Evolutionary conservation across 1,140 invertebrate species (phyloP).

Genomic region (Dysdera silvatica): DNA sequence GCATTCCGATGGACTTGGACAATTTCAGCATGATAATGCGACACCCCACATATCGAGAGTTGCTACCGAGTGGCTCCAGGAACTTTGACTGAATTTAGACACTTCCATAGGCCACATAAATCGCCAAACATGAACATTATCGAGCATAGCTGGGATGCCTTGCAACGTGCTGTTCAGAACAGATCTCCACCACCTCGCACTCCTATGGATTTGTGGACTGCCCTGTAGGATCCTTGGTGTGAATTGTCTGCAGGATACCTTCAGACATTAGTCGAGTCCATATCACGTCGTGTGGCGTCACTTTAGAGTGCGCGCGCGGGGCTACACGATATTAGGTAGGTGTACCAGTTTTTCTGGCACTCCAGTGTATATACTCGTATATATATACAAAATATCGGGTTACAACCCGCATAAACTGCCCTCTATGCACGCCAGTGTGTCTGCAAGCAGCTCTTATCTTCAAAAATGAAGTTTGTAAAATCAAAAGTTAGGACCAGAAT

Average conservation of each 20-base stretch:
- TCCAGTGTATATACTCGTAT: not conserved
- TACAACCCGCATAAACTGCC: too few relatives aligned
- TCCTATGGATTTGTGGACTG: too few relatives aligned
- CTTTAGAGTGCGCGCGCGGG: not conserved
- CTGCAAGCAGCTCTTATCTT: too few relatives aligned
- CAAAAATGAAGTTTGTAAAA: too few relatives aligned
- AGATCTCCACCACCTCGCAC: not conserved
- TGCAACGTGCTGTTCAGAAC: not conserved
- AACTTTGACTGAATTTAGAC: not conserved
- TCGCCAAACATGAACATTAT: not conserved
- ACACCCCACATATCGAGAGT: not conserved
- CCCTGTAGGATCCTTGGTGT: not conserved
- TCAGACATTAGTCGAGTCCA: not conserved
- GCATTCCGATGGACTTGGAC: too few relatives aligned
- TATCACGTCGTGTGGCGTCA: not conserved
- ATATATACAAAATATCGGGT: too few relatives aligned
- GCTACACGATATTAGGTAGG: not conserved
- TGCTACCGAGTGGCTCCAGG: not conserved
- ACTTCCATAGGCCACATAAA: not conserved
- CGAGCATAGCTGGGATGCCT: not conserved
- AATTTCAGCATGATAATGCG: not conserved
- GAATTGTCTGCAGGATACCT: too few relatives aligned
- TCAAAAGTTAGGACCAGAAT: too few relatives aligned
- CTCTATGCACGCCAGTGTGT: too few relatives aligned
- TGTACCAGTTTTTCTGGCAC: not conserved